Evolutionary conservation across 2,888 invertebrate genomes (phyloP).

Genomic region (Drosophila lacicola): DNA sequence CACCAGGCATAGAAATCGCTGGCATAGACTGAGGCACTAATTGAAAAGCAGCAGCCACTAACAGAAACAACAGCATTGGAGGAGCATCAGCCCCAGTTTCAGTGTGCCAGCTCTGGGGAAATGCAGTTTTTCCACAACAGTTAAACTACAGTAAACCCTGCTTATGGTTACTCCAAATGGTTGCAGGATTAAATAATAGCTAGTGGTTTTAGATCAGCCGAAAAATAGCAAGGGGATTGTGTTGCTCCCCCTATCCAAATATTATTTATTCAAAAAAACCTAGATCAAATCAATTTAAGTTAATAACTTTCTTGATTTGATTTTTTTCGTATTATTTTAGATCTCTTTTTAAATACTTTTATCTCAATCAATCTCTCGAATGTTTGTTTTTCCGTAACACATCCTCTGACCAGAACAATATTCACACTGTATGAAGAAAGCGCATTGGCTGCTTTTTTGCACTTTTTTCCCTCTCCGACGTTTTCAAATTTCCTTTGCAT

Average conservation of each 20-base stretch:
- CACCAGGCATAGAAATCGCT: slow-evolving; percentile 65
- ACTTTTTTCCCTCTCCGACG: not conserved
- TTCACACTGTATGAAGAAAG: slow-evolving; percentile 49
- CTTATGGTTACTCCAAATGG: not conserved
- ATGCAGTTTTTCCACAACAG: slow-evolving; percentile 48
- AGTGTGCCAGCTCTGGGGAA: slow-evolving; percentile 33
- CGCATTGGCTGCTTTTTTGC: slow-evolving; percentile 13
- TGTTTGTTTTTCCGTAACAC: too few relatives aligned
- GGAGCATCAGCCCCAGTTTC: slow-evolving; percentile 23
- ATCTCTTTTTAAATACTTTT: not conserved
- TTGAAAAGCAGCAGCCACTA: slow-evolving; percentile 78
- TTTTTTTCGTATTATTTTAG: not conserved
- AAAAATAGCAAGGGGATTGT: not conserved
- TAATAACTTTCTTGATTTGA: too few relatives aligned
- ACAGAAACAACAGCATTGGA: slow-evolving; percentile 27
- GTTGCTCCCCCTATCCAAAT: too few relatives aligned
- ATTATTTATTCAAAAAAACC: too few relatives aligned
- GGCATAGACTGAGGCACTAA: slow-evolving; percentile 62
- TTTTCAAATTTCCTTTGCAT: slow-evolving; percentile 59
- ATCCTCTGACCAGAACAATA: not conserved
- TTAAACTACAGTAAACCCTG: slow-evolving; percentile 38
- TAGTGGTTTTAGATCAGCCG: not conserved
- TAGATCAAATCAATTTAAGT: too few relatives aligned
- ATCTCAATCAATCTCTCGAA: not conserved
- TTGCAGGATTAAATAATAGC: not conserved